Conservation (phyloP, 2,888 invertebrate genomes). For the Siphlonurus alternatus region DNA sequence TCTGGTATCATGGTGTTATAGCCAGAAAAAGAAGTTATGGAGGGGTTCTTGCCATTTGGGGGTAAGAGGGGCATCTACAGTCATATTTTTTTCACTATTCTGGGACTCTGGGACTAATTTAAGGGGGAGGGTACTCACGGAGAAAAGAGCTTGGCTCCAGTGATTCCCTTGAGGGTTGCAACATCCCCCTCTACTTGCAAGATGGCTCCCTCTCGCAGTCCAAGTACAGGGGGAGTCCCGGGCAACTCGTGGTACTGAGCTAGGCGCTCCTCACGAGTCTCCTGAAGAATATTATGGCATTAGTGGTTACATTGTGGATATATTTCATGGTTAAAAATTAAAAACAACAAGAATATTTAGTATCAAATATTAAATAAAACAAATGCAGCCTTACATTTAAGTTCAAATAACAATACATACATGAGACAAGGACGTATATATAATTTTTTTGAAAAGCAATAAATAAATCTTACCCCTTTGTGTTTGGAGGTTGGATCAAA, state of each 20-base stretch:
- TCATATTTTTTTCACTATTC: too few species aligned
- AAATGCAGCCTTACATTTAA: too few species aligned
- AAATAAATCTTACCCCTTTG: constrained; percentile 38
- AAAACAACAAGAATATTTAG: neutral
- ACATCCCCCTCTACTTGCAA: constrained; percentile 40
- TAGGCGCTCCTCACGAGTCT: constrained; percentile 59
- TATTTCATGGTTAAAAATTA: neutral
- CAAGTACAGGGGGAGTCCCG: constrained; percentile 42
- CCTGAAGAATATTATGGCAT: constrained; percentile 25
- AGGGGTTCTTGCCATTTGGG: too few species aligned
- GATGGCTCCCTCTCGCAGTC: constrained; percentile 52
- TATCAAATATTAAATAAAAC: too few species aligned
- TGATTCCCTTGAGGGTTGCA: constrained; percentile 41
- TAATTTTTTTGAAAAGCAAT: neutral
- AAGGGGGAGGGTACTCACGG: constrained; percentile 39
- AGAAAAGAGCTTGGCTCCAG: constrained; percentile 44
- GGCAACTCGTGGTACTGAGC: constrained; percentile 45
- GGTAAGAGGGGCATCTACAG: too few species aligned
- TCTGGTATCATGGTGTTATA: too few species aligned
- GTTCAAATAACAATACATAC: too few species aligned
- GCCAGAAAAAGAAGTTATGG: too few species aligned
- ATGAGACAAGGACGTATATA: too few species aligned
- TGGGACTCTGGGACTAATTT: too few species aligned
- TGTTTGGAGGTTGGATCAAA: constrained; percentile 40
- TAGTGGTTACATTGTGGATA: too few species aligned